Base-by-base conservation (phyloP, 1,140 invertebrate genomes). In the roundworm (Caenorhabditis elegans) region DNA sequence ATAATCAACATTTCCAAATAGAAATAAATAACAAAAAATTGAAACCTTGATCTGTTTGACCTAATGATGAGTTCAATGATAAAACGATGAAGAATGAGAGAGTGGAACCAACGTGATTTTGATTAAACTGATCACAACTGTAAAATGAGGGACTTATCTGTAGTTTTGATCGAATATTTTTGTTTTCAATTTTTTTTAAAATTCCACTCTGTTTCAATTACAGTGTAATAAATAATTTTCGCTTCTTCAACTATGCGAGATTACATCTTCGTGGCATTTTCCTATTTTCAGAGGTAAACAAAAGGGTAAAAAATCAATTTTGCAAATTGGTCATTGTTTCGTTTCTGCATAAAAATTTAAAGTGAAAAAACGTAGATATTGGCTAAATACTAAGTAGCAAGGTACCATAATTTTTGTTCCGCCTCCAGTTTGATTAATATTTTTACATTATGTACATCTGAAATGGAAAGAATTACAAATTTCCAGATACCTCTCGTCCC, bases 21-120 rank as follows among this genome's bases (percentile, higher is more conserved):
- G 6, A 34, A 34, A 34, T 10, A 6, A n/a, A 26, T 4, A 36
- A 34, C 6, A n/a, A 65, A 65, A 17, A 34, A 36, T 26, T 6
- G 17, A 65, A 65, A 65, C 26, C 55, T 65, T 65, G 55, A 65
- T 65, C 31, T 26, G 26, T 65, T 65, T 65, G 31, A 31, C 55
- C 55, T 31, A 65, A 65, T 65, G 31, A 65, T 34, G 15, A 65
- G 28, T 34, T 17, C 31, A 34, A 65, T 65, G 55, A 65, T 65
- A 65, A 65, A 8, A 36, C 4, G 17, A 34, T 65, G 55, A 65
- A 34, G n/a, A 28, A 65, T 65, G 55, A 34, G 15, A 17, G 55
- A 65, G 22, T 65, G 55, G 28, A 34, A 65, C 28, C 17, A 65
- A 28, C 55, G 31, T 65, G 55, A 65, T 28, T 65, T 24, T 28